These are phyloP conservation scores for Hippocampus guttulatus DNA, from an alignment of 2,113 vertebrate species.

Conservation along the genomic window DNA sequence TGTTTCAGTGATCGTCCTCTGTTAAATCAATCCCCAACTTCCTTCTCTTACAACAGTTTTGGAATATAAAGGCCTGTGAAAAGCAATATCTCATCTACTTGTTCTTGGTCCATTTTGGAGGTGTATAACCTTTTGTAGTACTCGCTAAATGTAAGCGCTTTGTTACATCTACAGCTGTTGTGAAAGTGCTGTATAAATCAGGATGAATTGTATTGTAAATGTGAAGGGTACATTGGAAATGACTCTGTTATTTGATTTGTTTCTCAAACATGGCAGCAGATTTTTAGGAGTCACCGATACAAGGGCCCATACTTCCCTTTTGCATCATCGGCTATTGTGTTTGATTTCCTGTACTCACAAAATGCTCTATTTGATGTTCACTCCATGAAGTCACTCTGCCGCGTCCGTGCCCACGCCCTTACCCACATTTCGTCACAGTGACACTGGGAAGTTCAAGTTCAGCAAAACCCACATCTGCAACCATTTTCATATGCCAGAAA, in stretches of 20 bases:
- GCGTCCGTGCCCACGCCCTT: conserved; percentile 26
- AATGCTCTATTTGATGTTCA: conserved; percentile 3
- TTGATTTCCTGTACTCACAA: conserved; percentile 35
- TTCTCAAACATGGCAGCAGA: conserved; percentile 23
- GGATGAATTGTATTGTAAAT: no score
- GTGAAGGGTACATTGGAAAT: no score
- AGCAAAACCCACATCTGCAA: conserved; percentile 21
- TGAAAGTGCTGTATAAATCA: no score
- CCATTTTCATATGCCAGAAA: conserved; percentile 29
- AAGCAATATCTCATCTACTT: no score
- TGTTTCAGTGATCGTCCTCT: no score
- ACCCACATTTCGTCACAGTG: conserved; percentile 13
- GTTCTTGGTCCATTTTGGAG: no score
- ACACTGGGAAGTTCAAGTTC: conserved; percentile 39
- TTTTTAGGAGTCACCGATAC: conserved; percentile 46
- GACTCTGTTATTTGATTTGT: conserved; percentile 17
- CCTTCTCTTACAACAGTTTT: no score
- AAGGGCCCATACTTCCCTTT: conserved; percentile 24
- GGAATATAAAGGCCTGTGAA: no score
- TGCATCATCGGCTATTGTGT: conserved; percentile 34
- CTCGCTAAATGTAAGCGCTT: no score
- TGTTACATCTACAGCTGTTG: no score
- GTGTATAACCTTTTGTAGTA: no score
- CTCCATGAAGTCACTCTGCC: conserved; percentile 37
- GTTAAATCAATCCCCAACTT: no score